Percentiles rank a stretch among this genome's conserved stretches.
Evolutionary conservation across 2,113 vertebrate species (phyloP).

Genomic region (Poicephalus gulielmi): DNA sequence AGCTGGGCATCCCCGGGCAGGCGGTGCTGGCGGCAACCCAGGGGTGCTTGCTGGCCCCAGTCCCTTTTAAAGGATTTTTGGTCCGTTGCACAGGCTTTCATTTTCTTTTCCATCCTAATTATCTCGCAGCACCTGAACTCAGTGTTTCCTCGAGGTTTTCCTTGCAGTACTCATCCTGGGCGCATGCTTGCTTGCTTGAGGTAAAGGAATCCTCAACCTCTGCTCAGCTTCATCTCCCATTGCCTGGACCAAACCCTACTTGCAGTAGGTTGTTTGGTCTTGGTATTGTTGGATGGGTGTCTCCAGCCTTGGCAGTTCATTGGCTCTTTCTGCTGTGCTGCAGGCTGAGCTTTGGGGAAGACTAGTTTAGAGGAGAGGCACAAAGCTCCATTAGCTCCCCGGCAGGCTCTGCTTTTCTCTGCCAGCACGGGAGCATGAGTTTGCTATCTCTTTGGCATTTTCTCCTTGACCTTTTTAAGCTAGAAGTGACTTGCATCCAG

Average conservation of each 20-base stretch:
- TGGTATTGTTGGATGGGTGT: fast-evolving
- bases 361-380: neutral
- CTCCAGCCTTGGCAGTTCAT: neutral
- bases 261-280: neutral
- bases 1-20: neutral
- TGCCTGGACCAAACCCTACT: neutral
- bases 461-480: neutral
- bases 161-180: neutral
- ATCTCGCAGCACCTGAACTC: neutral
- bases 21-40: neutral
- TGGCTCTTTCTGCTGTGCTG: neutral
- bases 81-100: neutral
- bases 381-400: fast-evolving
- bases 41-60: neutral
- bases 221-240: neutral
- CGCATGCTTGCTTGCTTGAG: fast-evolving
- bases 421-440: neutral
- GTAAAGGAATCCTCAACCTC: neutral
- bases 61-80: neutral
- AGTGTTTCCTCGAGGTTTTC: neutral
- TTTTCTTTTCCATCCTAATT: neutral
- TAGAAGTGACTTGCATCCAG: neutral
- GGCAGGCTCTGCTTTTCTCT: neutral
- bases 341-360: neutral
- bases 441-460: neutral